Evolutionary conservation across 2,888 invertebrate species (phyloP), one percentile per base, ranked within the genome.

Genomic region (Acronicta leporina): DNA sequence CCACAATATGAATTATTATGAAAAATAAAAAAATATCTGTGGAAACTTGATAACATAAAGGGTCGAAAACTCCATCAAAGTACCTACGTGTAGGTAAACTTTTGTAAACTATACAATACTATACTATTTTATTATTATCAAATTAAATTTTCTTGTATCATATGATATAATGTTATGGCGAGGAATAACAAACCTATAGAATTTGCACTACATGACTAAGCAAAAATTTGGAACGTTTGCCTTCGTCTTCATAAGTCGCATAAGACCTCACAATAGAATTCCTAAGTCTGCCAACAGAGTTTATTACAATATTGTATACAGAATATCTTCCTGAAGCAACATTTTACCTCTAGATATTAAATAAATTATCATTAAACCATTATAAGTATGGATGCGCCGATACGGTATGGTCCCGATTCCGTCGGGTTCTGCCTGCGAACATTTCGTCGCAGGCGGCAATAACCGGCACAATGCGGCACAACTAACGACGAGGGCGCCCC

Each of bases 381-480:
- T 64, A 70, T 63, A 33, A 10, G 11, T 11, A 48, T 46, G 61
- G 50, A 57, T 45, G 55, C 14, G 30, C 53, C 57, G 41, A 59
- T 46, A 57, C 50, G 52, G 67, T 38, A 46, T 49, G 46, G 43
- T 63, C 46, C 47, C 45, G 57, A 33, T 52, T 55, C 40, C 8
- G 35, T 48, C 16, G 58, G 60, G 67, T 65, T 61, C 51, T n/a
- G 66, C 64, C 62, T 61, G 49, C 58, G 62, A 69, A 46, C 54
- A 60, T 68, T 73, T 77, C 63, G 67, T 71, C 68, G 75, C 58
- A 54, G 63, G 56, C 75, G 58, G 76, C 86, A 85, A 88, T 87
- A 87, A 86, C 84, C 77, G 75, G 73, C 83, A 87, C 85, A 85
- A 84, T 86, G 86, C 87, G 85, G 85, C 79, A 84, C 86, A 82